Percentiles rank a stretch among this genome's conserved stretches.
Conservation (phyloP, 2,797 vertebrate species). For the Enteromius afrohamiltoni region DNA sequence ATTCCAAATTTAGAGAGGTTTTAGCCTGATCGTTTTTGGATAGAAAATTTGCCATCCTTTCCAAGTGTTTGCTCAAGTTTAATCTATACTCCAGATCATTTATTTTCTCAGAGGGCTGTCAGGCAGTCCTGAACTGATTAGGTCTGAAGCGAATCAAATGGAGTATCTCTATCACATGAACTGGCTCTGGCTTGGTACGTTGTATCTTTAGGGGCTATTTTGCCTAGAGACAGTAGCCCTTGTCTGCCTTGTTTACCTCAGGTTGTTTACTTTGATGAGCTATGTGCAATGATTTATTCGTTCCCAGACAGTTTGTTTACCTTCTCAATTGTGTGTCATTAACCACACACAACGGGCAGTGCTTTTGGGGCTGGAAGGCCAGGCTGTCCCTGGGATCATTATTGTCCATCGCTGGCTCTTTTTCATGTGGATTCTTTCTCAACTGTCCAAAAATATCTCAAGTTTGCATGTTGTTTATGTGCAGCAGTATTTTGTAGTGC, state of each 20-base stretch:
- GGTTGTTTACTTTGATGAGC: constrained; percentile 66
- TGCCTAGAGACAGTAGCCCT: constrained; percentile 44
- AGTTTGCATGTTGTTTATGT: constrained; percentile 8
- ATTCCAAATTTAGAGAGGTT: constrained; percentile 16
- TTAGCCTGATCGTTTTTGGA: constrained; percentile 41
- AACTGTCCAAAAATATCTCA: neutral
- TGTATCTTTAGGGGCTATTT: constrained; percentile 35
- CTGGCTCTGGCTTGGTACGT: constrained; percentile 37
- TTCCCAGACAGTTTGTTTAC: constrained; percentile 63
- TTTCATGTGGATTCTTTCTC: neutral
- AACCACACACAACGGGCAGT: constrained; percentile 61
- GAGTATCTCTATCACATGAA: constrained; percentile 38
- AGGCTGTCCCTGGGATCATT: constrained; percentile 29
- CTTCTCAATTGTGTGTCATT: constrained; percentile 59
- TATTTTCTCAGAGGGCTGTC: constrained; percentile 24
- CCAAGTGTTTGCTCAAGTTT: constrained; percentile 54
- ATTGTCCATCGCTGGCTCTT: neutral
- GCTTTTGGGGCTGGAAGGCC: constrained; percentile 55
- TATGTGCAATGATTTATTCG: constrained; percentile 62
- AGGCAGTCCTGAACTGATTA: constrained; percentile 36
- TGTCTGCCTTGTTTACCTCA: constrained; percentile 58
- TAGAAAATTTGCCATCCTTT: constrained; percentile 28
- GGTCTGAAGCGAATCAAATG: constrained; percentile 24
- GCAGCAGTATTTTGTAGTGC: neutral
- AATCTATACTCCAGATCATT: constrained; percentile 53